Conservation (phyloP, 1,140 invertebrate genomes). For the Drosophila nigromelanica region DNA sequence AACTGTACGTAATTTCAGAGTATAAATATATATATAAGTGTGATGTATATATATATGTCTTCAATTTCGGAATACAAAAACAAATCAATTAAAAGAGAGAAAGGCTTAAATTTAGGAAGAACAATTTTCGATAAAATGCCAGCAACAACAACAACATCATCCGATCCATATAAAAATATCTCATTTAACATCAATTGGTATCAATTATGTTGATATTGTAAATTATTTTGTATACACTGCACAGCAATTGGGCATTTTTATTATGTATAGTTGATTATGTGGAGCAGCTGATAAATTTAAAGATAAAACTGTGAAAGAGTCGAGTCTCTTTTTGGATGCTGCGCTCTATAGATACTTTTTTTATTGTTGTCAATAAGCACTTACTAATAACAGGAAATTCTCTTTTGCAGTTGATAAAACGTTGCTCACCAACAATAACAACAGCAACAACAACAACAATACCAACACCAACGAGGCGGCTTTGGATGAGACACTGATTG, state of each 20-base stretch:
- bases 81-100: constrained; percentile 49
- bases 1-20: neutral
- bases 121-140: constrained; percentile 27
- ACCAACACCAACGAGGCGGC: constrained; percentile 46
- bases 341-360: neutral
- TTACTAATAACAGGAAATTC: constrained; percentile 29
- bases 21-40: too few species aligned
- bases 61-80: constrained; percentile 10
- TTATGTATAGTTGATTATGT: constrained; percentile 5
- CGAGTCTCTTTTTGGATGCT: too few species aligned
- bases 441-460: constrained; percentile 51
- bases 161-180: constrained; percentile 37
- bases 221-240: constrained; percentile 60
- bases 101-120: neutral
- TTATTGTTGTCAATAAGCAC: constrained; percentile 11
- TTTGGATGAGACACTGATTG: constrained; percentile 56
- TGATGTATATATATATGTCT: neutral
- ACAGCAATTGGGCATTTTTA: constrained; percentile 43
- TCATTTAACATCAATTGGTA: constrained; percentile 76
- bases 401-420: constrained; percentile 66
- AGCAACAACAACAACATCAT: constrained; percentile 5
- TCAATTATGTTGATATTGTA: constrained; percentile 72
- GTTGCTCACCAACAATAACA: constrained; percentile 56
- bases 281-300: neutral
- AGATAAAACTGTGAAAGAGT: constrained; percentile 4